Percentiles rank a stretch among this genome's conserved stretches.
These are phyloP conservation scores for Lasioglossum villosulum DNA, from an alignment of 2,888 invertebrate species.

Conservation along the genomic window DNA sequence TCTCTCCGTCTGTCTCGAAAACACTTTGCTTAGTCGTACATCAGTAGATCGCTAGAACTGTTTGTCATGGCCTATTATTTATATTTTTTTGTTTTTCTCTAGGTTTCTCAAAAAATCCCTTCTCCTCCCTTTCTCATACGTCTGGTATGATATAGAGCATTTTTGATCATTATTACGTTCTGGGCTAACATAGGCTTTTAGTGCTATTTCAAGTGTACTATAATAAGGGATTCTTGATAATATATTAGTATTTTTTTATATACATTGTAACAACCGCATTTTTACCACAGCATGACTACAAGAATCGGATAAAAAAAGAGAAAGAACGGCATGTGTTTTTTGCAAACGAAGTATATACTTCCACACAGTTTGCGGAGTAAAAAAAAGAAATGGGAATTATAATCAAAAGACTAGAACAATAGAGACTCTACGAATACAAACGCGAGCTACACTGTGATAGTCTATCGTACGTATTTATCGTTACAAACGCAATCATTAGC, in stretches of 20 bases:
- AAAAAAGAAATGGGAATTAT: slow-evolving; percentile 30
- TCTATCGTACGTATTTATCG: slow-evolving; percentile 59
- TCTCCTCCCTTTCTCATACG: slow-evolving; percentile 21
- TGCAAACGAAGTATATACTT: slow-evolving; percentile 41
- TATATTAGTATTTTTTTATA: slow-evolving; percentile 66
- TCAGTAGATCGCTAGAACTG: slow-evolving; percentile 25
- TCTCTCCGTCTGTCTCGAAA: not conserved
- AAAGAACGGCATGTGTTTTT: slow-evolving; percentile 12
- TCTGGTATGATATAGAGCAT: slow-evolving; percentile 11
- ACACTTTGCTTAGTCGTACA: slow-evolving; percentile 24
- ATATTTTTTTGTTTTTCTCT: slow-evolving; percentile 1
- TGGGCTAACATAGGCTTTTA: slow-evolving; percentile 48
- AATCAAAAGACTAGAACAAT: slow-evolving; percentile 61
- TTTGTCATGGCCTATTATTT: slow-evolving; percentile 56
- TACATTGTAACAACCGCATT: slow-evolving; percentile 58
- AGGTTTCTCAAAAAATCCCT: not conserved
- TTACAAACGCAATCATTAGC: slow-evolving; percentile 57
- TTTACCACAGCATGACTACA: slow-evolving; percentile 46
- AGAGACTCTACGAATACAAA: slow-evolving; percentile 56
- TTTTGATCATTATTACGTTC: slow-evolving; percentile 37
- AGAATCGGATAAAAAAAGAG: slow-evolving; percentile 16
- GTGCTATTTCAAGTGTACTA: slow-evolving; percentile 46
- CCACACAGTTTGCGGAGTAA: slow-evolving; percentile 30
- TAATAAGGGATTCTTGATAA: slow-evolving; percentile 46
- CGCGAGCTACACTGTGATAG: slow-evolving; percentile 69